A percentile compares a stretch with the other conserved stretches of the same genome.
phyloP scores from a whole-genome alignment of 2,888 invertebrate species.

The Trachelus stipa region DNA sequence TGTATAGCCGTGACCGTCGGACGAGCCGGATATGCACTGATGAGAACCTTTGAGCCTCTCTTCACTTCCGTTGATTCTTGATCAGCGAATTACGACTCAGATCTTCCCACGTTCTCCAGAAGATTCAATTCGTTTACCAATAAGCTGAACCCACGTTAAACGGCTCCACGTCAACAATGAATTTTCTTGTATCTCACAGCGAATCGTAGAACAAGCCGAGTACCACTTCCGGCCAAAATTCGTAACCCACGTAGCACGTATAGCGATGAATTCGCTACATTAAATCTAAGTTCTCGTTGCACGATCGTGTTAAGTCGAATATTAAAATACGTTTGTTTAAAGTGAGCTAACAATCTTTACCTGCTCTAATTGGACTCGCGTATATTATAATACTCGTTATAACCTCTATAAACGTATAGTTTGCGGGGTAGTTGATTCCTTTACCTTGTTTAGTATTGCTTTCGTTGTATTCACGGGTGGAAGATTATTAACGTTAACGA shows the following conservation, averaged over 20 bases:
- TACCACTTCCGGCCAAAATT: neutral
- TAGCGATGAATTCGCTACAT: neutral
- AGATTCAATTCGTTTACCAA: neutral
- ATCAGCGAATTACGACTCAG: neutral
- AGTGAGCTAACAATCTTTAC: constrained; percentile 25
- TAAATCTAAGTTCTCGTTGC: constrained; percentile 49
- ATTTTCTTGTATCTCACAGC: neutral
- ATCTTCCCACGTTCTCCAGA: neutral
- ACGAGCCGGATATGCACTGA: neutral
- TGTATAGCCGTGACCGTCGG: neutral
- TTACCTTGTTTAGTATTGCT: constrained; percentile 66
- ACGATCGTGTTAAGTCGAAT: constrained; percentile 30
- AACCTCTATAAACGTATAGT: constrained; percentile 6
- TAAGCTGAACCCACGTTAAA: neutral
- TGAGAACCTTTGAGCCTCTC: neutral
- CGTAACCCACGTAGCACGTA: neutral
- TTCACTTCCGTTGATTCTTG: neutral
- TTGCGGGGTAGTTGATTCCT: constrained; percentile 20
- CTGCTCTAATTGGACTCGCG: constrained; percentile 28
- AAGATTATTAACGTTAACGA: constrained; percentile 33
- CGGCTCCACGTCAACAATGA: neutral
- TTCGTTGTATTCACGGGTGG: constrained; percentile 66
- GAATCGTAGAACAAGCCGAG: neutral
- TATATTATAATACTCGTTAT: neutral
- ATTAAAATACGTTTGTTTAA: constrained; percentile 36